phyloP scores from a whole-genome alignment of 2,797 vertebrate species.

The Smutsia temminckii region DNA sequence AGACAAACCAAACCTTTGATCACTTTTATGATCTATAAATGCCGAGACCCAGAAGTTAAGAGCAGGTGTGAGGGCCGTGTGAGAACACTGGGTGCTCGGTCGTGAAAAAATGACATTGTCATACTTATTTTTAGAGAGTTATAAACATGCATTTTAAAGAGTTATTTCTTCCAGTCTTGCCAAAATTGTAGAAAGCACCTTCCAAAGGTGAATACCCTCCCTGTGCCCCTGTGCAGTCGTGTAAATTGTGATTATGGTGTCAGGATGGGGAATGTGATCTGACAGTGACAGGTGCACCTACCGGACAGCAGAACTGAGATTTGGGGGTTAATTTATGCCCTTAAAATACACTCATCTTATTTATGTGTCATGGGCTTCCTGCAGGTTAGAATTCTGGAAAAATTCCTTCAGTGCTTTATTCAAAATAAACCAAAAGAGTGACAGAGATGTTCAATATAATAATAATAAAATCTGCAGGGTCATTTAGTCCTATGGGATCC shows the following conservation, averaged over 20 bases:
- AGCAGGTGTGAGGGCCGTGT: rapidly evolving
- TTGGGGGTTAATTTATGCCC: too few species aligned
- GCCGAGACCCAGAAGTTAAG: not conserved
- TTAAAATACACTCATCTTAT: too few species aligned
- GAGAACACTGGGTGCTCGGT: rapidly evolving
- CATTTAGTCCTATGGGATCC: not conserved
- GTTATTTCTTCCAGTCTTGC: not conserved
- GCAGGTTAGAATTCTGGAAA: not conserved
- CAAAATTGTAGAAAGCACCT: not conserved
- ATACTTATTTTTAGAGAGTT: not conserved
- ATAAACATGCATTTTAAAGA: not conserved
- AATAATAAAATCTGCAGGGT: rapidly evolving
- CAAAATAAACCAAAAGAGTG: not conserved
- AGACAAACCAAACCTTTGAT: not conserved
- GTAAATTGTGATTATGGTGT: rapidly evolving
- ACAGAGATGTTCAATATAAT: rapidly evolving
- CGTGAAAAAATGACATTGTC: not conserved
- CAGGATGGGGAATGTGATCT: rapidly evolving
- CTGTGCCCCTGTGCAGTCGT: rapidly evolving
- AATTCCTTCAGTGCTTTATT: not conserved
- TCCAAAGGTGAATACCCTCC: not conserved
- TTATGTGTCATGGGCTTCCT: not conserved
- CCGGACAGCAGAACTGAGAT: rapidly evolving
- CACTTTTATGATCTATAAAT: not conserved
- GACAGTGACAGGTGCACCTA: not conserved